Evolutionary conservation across 2,888 invertebrate species (phyloP), one percentile per base, ranked within the genome.

Genomic region (Cheilosia vernalis): DNA sequence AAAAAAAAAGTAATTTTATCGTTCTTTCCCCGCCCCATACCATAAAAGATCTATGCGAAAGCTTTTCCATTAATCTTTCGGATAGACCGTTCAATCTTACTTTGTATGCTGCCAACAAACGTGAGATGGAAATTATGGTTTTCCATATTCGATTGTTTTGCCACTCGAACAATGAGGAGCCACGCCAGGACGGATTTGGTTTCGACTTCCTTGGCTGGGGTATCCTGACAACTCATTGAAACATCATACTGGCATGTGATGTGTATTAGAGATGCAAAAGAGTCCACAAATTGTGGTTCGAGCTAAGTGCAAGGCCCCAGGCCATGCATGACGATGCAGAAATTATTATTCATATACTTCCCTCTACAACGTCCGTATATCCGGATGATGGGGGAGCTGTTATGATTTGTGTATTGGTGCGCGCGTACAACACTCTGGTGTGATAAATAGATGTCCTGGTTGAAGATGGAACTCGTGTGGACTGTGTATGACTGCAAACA

Each of bases 131-230:
- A 82, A 82, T 82, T 82, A 82, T 82, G 81, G 77, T 70, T 82
- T 82, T 60, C 69, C 60, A 77, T 70, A 76, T 77, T 76, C 77
- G 81, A 82, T 82, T 70, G 81, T 77, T 21, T 77, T 82, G 70
- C 37, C 70, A 70, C 58, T 69, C 76, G 55, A 82, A 82, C 77
- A 76, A 70, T 77, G 76, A 53, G 47, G 7, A 51, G 30, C 42
- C 13, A 44, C 24, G 51, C 58, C 30, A 44, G 76, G 17, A 76
- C 58, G 58, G 58, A 66, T 76, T 76, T 56, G 30, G 40, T 56
- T 56, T 27, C 47, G 19, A n/a, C 24, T 10, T 24, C 4, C 15
- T 30, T 2, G 40, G 51, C 4, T 2, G 6, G 10, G 53, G 13
- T 27, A 17, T 21, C 33, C 24, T 24, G 47, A 56, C 63, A 74